Evolutionary conservation across 2,113 vertebrate genomes (phyloP).

Genomic region (Cathartes aura): DNA sequence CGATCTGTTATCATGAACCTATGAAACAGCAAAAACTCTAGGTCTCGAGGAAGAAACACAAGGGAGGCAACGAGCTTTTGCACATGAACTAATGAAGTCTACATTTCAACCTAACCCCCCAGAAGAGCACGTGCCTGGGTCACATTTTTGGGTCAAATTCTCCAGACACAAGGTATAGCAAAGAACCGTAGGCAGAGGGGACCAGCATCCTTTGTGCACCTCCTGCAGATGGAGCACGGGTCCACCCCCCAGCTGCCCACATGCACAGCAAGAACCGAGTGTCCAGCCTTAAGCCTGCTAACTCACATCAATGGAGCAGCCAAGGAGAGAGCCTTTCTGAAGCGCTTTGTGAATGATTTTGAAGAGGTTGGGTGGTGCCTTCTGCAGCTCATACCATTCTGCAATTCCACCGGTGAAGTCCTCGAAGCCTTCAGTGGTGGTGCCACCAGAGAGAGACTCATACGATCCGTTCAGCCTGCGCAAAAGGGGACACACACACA

Average conservation of each 20-base stretch:
- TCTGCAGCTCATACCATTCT: conserved; percentile 86
- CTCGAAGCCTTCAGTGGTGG: conserved; percentile 93
- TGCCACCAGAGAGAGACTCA: conserved; percentile 89
- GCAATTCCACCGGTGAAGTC: conserved; percentile 95
- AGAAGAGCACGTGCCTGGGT: neutral
- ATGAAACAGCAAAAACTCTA: neutral
- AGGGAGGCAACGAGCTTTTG: neutral
- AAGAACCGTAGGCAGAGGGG: neutral
- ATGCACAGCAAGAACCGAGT: fast-evolving
- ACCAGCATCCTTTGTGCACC: neutral
- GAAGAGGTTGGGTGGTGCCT: conserved; percentile 86
- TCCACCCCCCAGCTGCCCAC: too few species aligned
- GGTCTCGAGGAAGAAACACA: neutral
- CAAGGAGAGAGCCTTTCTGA: conserved; percentile 88
- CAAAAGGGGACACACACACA: neutral
- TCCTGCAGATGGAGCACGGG: neutral
- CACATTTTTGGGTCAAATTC: neutral
- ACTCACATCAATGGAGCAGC: conserved; percentile 94
- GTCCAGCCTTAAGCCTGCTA: neutral
- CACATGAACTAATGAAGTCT: neutral
- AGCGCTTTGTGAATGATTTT: conserved; percentile 90
- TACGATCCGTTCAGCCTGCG: conserved; percentile 89
- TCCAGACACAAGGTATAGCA: neutral
- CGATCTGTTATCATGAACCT: neutral
- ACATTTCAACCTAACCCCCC: neutral